Evolutionary conservation across 2,113 vertebrate genomes (phyloP), one percentile per base, ranked within the genome.

Genomic region (Agapornis roseicollis): DNA sequence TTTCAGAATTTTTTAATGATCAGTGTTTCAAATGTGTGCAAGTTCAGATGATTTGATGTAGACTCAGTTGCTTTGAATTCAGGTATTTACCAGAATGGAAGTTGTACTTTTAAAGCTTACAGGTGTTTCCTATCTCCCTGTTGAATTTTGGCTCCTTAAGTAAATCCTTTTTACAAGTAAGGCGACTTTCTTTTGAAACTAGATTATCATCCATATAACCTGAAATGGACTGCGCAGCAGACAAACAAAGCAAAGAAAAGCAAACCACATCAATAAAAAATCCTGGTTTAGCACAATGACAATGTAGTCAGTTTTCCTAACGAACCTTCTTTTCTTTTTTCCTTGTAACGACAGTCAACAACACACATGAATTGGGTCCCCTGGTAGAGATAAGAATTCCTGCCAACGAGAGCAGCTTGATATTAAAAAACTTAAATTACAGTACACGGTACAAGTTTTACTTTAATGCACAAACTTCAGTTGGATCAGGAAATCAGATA

Each of bases 381-480:
- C 94, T 98, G 97, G 96, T 99, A 95, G 98, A 99, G 97, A 95
- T 99, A 97, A 98, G 97, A 96, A 98, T 99, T 96, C 98, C 98
- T 60, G 98, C 99, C 97, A 99, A 99, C 42, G 98, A 99, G 97
- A 99, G 99, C 94, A 98, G 97, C 85, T 96, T 99, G 98, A 99
- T 98, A 96, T 96, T 99, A 98, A 98, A 97, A 95, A 98, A 98
- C 96, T 98, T 99, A 97, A 99, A 99, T 98, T 98, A 99, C 97
- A 99, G 98, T 97, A 99, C 99, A 41, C 98, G 98, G 93, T 99
- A 99, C 98, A 99, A 99, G 98, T 99, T 99, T 97, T 99, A 99
- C 97, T 98, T 99, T 96, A 98, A 97, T 10, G 99, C 99, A 55
- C 98, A 98, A 97, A 99, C 99, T 70, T 94, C 93, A 55, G 98